Evolutionary conservation across 2,797 vertebrate genomes (phyloP).

Genomic region (Paratrypauchen microcephalus): DNA sequence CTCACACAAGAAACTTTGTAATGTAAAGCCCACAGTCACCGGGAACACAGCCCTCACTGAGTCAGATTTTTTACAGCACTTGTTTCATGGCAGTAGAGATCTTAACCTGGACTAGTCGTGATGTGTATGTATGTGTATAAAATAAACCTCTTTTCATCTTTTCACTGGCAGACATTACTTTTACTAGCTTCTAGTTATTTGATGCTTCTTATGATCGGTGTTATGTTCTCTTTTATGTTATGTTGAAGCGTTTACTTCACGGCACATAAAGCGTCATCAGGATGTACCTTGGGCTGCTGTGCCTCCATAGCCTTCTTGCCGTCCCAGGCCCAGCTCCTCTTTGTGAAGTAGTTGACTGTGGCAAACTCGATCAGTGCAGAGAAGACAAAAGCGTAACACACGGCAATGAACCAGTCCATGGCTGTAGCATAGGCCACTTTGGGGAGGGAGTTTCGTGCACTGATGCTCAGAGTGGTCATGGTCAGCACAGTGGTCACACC

Average conservation of each 20-base stretch:
- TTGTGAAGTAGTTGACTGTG: slow-evolving; percentile 98
- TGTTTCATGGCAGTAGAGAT: no score
- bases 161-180: background rate
- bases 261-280: background rate
- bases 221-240: background rate
- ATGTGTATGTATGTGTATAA: background rate
- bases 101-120: background rate
- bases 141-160: no score
- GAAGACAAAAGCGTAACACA: slow-evolving; percentile 97
- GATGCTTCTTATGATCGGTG: background rate
- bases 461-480: slow-evolving; percentile 98
- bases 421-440: slow-evolving; percentile 97
- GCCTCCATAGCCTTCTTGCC: slow-evolving; percentile 95
- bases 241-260: background rate
- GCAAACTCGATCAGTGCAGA: slow-evolving; percentile 97
- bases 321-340: slow-evolving; percentile 98
- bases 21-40: no score
- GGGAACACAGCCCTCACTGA: no score
- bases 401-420: slow-evolving; percentile 99
- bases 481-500: slow-evolving; percentile 97
- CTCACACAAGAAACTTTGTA: no score
- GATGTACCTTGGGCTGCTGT: slow-evolving; percentile 89
- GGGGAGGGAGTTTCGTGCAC: slow-evolving; percentile 93
- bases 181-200: background rate
- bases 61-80: no score